Evolutionary conservation across 2,113 vertebrate species (phyloP).

Genomic region (Alouatta palliata): DNA sequence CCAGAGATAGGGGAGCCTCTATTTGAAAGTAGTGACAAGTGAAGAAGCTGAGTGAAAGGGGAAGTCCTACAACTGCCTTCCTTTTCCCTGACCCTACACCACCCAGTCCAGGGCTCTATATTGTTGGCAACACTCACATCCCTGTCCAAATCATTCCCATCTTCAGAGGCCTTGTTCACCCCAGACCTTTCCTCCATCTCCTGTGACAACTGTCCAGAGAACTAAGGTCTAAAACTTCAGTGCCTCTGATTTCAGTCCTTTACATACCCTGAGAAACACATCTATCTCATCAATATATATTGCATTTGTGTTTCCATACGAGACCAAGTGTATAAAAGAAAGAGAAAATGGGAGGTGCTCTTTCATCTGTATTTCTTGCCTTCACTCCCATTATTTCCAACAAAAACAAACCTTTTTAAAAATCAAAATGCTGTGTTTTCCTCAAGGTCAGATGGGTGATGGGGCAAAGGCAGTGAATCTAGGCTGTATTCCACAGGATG

Average conservation of each 20-base stretch:
- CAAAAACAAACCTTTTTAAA: constrained; percentile 14
- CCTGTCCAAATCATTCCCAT: neutral
- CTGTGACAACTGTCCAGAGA: neutral
- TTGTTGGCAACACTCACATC: neutral
- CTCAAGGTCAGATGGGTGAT: neutral
- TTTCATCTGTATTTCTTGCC: neutral
- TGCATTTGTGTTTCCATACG: neutral
- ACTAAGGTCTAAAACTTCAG: neutral
- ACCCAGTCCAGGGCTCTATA: neutral
- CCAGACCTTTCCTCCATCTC: neutral
- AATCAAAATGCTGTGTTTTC: neutral
- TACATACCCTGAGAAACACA: neutral
- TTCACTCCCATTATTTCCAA: neutral
- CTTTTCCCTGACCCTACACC: neutral
- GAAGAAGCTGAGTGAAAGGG: neutral
- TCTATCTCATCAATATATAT: neutral
- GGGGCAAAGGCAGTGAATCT: neutral
- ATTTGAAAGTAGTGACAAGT: neutral
- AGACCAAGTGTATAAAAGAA: neutral
- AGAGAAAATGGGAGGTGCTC: neutral
- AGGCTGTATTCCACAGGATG: neutral
- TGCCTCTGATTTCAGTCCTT: neutral
- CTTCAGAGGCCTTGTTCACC: neutral
- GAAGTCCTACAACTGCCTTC: neutral
- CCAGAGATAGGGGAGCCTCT: neutral